These are phyloP conservation scores for Goniozus legneri DNA, from an alignment of 1,140 invertebrate species.

Conservation along the genomic window DNA sequence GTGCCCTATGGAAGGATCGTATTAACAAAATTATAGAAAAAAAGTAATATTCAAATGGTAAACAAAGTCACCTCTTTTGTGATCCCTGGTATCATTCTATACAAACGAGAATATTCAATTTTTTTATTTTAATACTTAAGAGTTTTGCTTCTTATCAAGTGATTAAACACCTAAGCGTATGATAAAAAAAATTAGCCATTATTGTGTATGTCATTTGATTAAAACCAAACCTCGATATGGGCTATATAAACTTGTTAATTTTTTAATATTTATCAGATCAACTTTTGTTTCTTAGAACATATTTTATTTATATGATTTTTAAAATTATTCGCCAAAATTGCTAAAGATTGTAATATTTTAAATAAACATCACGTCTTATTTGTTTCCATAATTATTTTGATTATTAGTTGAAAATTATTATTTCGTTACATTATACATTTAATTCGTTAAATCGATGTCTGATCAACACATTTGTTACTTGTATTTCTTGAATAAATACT, in stretches of 20 bases:
- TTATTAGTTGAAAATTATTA: too few species aligned
- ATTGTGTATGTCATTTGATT: not conserved
- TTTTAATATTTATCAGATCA: conserved; percentile 39
- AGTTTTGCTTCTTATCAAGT: too few species aligned
- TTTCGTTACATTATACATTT: too few species aligned
- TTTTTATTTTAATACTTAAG: too few species aligned
- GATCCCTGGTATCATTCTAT: conserved; percentile 22
- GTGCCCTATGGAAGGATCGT: conserved; percentile 27
- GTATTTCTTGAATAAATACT: too few species aligned
- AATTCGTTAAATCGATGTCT: too few species aligned
- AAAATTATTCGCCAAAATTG: not conserved
- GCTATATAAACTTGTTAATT: conserved; percentile 35
- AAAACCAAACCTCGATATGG: conserved; percentile 22
- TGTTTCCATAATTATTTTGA: not conserved
- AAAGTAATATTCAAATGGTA: conserved; percentile 32
- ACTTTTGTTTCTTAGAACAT: conserved; percentile 28
- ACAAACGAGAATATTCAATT: too few species aligned
- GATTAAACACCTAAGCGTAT: too few species aligned
- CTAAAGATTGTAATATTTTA: not conserved
- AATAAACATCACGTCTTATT: not conserved
- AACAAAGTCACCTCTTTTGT: conserved; percentile 31
- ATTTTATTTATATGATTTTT: conserved; percentile 2
- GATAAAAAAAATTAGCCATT: not conserved
- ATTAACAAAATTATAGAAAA: conserved; percentile 33
- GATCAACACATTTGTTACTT: too few species aligned